Evolutionary conservation across 2,113 vertebrate genomes (phyloP).

Genomic region (Myodes glareolus): DNA sequence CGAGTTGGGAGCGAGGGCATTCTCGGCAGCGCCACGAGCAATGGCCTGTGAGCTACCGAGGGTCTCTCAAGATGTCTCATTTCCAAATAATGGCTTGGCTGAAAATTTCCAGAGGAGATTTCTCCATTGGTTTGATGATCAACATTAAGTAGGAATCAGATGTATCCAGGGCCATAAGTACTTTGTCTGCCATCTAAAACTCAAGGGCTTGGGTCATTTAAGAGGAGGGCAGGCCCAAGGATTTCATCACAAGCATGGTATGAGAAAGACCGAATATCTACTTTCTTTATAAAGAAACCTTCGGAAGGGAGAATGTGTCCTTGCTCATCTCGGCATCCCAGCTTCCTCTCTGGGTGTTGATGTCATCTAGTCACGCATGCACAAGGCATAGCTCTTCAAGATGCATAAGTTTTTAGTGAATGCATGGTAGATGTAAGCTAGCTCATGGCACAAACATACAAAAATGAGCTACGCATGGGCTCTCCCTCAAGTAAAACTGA

Average conservation of each 20-base stretch:
- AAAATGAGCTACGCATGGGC: neutral
- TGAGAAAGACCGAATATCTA: neutral
- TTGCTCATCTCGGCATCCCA: neutral
- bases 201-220: neutral
- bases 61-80: neutral
- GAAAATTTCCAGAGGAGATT: neutral
- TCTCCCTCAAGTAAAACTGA: neutral
- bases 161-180: too few species aligned
- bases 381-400: neutral
- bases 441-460: neutral
- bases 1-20: neutral
- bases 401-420: accelerated
- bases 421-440: neutral
- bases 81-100: conserved; percentile 18
- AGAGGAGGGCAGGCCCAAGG: neutral
- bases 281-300: neutral
- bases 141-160: neutral
- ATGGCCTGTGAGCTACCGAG: neutral
- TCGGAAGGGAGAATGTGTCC: neutral
- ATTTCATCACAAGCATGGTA: neutral
- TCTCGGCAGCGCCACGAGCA: neutral
- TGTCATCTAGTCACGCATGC: neutral
- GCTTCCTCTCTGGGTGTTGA: neutral
- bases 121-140: neutral
- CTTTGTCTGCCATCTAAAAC: neutral